These are phyloP conservation scores for Phenganax stokvisi DNA, from an alignment of 92 coral and sea anemone genomes.

Conservation along the genomic window DNA sequence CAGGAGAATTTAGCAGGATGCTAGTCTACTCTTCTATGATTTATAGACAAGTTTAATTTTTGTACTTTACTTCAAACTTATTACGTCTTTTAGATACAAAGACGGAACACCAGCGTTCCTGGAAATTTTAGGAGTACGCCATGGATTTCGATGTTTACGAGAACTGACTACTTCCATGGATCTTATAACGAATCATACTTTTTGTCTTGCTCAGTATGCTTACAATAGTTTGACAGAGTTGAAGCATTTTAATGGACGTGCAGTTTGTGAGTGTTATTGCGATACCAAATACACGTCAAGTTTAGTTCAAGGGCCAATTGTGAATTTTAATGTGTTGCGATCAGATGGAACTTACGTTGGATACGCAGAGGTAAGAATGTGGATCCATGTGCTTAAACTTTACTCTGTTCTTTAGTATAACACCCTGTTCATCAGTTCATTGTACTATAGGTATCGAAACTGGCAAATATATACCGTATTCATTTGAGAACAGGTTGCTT, in stretches of 20 bases:
- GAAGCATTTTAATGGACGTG: slow-evolving; percentile 62
- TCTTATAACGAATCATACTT: slow-evolving; percentile 63
- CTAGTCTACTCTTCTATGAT: too few relatives aligned
- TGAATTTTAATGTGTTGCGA: slow-evolving; percentile 76
- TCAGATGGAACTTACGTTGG: slow-evolving; percentile 80
- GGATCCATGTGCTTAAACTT: too few relatives aligned
- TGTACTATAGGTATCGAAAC: slow-evolving; percentile 63
- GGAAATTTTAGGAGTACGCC: slow-evolving; percentile 73
- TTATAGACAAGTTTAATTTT: too few relatives aligned
- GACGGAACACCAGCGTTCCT: slow-evolving; percentile 90
- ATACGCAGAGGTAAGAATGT: slow-evolving; percentile 75
- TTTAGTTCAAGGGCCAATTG: slow-evolving; percentile 72
- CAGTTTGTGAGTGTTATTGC: slow-evolving; percentile 68
- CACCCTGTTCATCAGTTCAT: not conserved
- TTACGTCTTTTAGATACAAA: slow-evolving; percentile 57
- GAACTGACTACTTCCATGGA: slow-evolving; percentile 61
- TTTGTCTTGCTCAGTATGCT: slow-evolving; percentile 68
- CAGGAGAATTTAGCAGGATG: too few relatives aligned
- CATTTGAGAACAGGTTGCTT: slow-evolving; percentile 97
- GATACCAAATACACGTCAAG: slow-evolving; percentile 60
- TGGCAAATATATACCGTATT: slow-evolving; percentile 77
- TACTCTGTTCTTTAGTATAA: not conserved
- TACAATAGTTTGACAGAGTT: slow-evolving; percentile 58
- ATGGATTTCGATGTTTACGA: slow-evolving; percentile 58
- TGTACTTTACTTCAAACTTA: too few relatives aligned